Conservation (phyloP, 2,797 vertebrate genomes). For the Bradypodion ventrale region DNA sequence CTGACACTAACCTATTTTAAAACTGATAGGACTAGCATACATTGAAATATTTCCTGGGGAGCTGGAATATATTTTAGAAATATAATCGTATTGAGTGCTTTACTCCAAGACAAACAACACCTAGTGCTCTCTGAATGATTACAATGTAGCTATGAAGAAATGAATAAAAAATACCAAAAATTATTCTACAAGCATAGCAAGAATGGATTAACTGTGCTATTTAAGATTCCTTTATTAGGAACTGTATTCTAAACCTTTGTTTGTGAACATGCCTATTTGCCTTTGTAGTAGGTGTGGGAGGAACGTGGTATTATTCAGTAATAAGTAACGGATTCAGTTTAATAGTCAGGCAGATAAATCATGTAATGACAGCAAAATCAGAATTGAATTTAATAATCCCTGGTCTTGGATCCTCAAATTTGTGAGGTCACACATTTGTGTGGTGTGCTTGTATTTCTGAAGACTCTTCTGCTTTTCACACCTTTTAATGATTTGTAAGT, state of each 20-base stretch:
- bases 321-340: slow-evolving; percentile 54
- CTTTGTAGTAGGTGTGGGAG: not conserved
- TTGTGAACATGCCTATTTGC: slow-evolving; percentile 16
- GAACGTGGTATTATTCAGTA: slow-evolving; percentile 38
- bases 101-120: slow-evolving; percentile 56
- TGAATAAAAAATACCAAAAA: slow-evolving; percentile 42
- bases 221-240: slow-evolving; percentile 29
- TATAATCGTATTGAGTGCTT: slow-evolving; percentile 59
- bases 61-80: slow-evolving; percentile 63
- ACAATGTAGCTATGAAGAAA: slow-evolving; percentile 42
- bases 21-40: slow-evolving; percentile 60
- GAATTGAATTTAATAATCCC: slow-evolving; percentile 42
- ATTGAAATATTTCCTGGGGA: slow-evolving; percentile 59
- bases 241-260: slow-evolving; percentile 39
- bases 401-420: slow-evolving; percentile 1
- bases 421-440: slow-evolving; percentile 32
- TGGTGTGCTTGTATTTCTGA: slow-evolving; percentile 57
- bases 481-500: slow-evolving; percentile 63
- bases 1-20: slow-evolving; percentile 66
- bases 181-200: slow-evolving; percentile 49
- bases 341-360: slow-evolving; percentile 42
- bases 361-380: slow-evolving; percentile 56
- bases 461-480: slow-evolving; percentile 61
- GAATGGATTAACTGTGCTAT: slow-evolving; percentile 38
- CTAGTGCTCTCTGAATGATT: slow-evolving; percentile 50